These are phyloP conservation scores for Ceratina australensis DNA, from an alignment of 1,140 invertebrate species.

Conservation along the genomic window DNA sequence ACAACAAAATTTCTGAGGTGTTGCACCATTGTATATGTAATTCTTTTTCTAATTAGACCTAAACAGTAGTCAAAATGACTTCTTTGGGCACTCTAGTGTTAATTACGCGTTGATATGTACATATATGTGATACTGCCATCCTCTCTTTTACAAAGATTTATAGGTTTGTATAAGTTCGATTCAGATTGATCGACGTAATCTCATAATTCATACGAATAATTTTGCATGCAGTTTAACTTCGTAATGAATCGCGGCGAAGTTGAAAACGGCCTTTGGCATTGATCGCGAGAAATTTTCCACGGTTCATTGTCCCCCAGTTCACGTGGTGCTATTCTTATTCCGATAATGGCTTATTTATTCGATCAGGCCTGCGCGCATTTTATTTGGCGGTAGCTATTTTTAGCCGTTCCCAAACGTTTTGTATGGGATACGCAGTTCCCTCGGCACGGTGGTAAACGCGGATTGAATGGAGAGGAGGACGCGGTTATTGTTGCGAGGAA, in stretches of 20 bases:
- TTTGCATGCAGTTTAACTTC: background rate
- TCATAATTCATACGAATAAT: background rate
- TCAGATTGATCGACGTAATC: too few species aligned
- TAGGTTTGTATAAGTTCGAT: too few species aligned
- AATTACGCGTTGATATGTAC: too few species aligned
- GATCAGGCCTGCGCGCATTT: background rate
- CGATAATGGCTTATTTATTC: conserved; percentile 9
- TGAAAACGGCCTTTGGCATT: background rate
- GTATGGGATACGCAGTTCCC: background rate
- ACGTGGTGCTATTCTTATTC: background rate
- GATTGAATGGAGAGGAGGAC: background rate
- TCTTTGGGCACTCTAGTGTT: too few species aligned
- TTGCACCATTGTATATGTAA: too few species aligned
- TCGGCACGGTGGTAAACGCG: background rate
- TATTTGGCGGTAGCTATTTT: conserved; percentile 1
- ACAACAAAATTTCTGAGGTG: too few species aligned
- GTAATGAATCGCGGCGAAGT: background rate
- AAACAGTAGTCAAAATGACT: too few species aligned
- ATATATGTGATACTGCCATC: too few species aligned
- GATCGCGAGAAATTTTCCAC: conserved; percentile 33
- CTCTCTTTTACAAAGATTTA: too few species aligned
- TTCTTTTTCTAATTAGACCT: too few species aligned
- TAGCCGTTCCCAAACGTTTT: conserved; percentile 12
- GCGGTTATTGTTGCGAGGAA: background rate
- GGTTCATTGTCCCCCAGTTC: background rate